Conservation (phyloP, 2,113 vertebrate species). For the Chroicocephalus ridibundus region DNA sequence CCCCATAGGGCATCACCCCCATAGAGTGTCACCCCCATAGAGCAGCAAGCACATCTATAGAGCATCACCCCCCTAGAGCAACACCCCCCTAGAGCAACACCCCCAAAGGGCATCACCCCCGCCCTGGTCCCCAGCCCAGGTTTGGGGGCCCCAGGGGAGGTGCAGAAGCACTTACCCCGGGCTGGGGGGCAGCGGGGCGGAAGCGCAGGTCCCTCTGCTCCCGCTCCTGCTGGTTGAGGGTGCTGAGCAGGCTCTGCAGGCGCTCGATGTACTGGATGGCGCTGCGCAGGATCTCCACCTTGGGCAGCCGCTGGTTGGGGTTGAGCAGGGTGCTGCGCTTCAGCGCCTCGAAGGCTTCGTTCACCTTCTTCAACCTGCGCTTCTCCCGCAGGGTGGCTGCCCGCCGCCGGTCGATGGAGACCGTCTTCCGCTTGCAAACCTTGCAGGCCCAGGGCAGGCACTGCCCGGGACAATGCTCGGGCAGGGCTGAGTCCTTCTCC, state of each 20-base stretch:
- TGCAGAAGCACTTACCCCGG: conserved; percentile 77
- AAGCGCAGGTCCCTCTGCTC: conserved; percentile 84
- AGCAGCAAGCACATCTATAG: no score
- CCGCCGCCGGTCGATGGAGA: conserved; percentile 90
- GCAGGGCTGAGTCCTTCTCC: conserved; percentile 85
- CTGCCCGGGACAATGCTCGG: conserved; percentile 90
- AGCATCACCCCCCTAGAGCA: no score
- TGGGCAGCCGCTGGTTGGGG: conserved; percentile 97
- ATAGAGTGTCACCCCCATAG: rapidly evolving
- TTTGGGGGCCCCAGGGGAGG: neutral
- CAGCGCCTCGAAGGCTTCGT: conserved; percentile 96
- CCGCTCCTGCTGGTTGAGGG: conserved; percentile 94
- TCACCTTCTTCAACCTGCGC: conserved; percentile 94
- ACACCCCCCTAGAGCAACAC: neutral
- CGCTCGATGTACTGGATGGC: conserved; percentile 98
- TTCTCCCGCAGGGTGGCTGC: conserved; percentile 95
- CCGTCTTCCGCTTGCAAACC: conserved; percentile 93
- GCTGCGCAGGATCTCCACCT: conserved; percentile 96
- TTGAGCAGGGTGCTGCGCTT: conserved; percentile 97
- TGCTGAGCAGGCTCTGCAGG: conserved; percentile 92
- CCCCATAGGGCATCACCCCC: no score
- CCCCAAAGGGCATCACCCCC: rapidly evolving
- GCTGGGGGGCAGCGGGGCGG: conserved; percentile 66
- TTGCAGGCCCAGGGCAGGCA: conserved; percentile 98
- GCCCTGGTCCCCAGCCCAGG: rapidly evolving